Evolutionary conservation across 2,888 invertebrate genomes (phyloP), one percentile per base, ranked within the genome.

Genomic region (Stenoptilia bipunctidactyla): DNA sequence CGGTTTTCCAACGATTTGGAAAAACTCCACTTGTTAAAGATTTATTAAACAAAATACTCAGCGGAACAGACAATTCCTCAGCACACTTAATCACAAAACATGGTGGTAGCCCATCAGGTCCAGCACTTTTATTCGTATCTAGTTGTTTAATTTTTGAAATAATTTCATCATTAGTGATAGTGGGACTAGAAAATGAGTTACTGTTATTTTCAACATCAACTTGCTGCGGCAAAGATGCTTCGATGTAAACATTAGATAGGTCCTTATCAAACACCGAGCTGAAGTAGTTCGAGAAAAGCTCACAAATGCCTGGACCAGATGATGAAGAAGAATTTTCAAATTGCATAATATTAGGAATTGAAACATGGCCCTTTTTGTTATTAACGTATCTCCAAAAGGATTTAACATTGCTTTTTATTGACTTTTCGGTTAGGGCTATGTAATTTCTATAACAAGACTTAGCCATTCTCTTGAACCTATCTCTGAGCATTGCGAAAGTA

Each of bases 1-100:
- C 41, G 1, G 20, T 34, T 38, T 44, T 44, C 41, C 40, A 41
- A 4, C 15, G 13, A 15, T 15, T n/a, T 2, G 41, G 41, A 15
- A 39, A 41, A 1, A 37, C 27, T 5, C 39, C 41, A 15, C n/a
- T n/a, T 10, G 15, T 10, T 3, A 40, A 36, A 12, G 41, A 44
- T 33, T 37, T 40, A n/a, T 36, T 37, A 25, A 13, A 37, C 9
- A 40, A 13, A 10, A 40, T 13, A 34, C 15, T 13, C n/a, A 34
- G 10, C 2, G 40, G 13, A 4, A 14, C 4, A n/a, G n/a, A 10
- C 34, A 40, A 20, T 12, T 36, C 33, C 3, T 40, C 12, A 8
- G 15, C 15, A 15, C 40, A 40, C 1, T 12, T 10, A 27, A 15
- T 41, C 10, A 41, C 10, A 14, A 41, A 41, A 3, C 14, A 25